Conservation (phyloP, 2,888 invertebrate genomes). For the Ceraclea dissimilis region DNA sequence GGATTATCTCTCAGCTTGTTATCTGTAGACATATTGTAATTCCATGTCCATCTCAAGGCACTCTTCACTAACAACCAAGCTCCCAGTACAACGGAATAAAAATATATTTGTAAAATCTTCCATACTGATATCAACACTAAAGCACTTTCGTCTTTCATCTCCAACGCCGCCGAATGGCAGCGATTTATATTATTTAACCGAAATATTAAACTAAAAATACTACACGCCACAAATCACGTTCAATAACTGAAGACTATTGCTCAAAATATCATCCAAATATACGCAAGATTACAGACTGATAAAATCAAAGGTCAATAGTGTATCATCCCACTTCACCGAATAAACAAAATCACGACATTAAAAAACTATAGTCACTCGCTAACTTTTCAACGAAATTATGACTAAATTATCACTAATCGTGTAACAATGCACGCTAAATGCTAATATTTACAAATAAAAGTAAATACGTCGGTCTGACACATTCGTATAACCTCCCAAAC, state of each 20-base stretch:
- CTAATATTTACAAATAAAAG: no score
- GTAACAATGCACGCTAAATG: no score
- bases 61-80: slow-evolving; percentile 44
- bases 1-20: slow-evolving; percentile 35
- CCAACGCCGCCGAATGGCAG: slow-evolving; percentile 10
- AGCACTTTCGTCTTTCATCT: slow-evolving; percentile 20
- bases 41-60: slow-evolving; percentile 43
- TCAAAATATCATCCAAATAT: not conserved
- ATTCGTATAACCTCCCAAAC: no score
- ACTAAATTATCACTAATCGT: no score
- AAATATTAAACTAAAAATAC: not conserved
- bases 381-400: no score
- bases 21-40: slow-evolving; percentile 32
- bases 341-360: no score
- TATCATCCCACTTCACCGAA: not conserved
- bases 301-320: not conserved
- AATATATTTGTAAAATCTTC: slow-evolving; percentile 42
- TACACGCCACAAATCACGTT: not conserved
- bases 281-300: not conserved
- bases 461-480: no score
- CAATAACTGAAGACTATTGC: not conserved
- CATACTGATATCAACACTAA: slow-evolving; percentile 43
- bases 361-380: no score
- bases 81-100: slow-evolving; percentile 44
- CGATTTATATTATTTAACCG: not conserved